phyloP scores from a whole-genome alignment of 2,113 vertebrate species.

The Ctenodactylus gundi region DNA sequence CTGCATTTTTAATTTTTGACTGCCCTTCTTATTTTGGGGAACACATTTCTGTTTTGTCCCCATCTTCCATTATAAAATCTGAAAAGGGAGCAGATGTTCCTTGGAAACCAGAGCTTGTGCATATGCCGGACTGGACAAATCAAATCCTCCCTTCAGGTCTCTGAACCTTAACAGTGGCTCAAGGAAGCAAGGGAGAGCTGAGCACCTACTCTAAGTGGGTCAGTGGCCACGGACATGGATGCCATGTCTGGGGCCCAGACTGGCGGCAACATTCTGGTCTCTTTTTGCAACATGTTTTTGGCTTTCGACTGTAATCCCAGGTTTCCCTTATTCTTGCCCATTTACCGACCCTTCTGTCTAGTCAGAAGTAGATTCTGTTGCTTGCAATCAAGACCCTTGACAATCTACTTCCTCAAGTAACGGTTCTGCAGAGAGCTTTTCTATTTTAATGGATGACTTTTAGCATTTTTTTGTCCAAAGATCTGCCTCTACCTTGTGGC shows the following conservation, averaged over 20 bases:
- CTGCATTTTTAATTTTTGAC: neutral
- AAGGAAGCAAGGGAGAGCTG: neutral
- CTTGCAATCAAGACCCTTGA: no score
- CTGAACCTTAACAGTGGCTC: neutral
- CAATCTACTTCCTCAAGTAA: neutral
- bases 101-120: neutral
- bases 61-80: neutral
- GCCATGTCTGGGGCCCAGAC: neutral
- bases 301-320: neutral
- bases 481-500: neutral
- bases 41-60: neutral
- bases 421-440: neutral
- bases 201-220: neutral
- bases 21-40: neutral
- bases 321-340: neutral
- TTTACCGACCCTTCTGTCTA: neutral
- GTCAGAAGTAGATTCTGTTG: neutral
- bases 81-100: neutral
- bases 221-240: neutral
- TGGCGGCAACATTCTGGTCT: neutral
- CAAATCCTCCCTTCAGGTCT: neutral
- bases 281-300: neutral
- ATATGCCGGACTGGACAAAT: neutral
- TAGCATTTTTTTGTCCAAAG: neutral
- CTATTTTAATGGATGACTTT: neutral